Percentiles rank a stretch among this genome's conserved stretches.
Evolutionary conservation across 2,888 invertebrate species (phyloP).

Genomic region (Drosophila melanosoma): DNA sequence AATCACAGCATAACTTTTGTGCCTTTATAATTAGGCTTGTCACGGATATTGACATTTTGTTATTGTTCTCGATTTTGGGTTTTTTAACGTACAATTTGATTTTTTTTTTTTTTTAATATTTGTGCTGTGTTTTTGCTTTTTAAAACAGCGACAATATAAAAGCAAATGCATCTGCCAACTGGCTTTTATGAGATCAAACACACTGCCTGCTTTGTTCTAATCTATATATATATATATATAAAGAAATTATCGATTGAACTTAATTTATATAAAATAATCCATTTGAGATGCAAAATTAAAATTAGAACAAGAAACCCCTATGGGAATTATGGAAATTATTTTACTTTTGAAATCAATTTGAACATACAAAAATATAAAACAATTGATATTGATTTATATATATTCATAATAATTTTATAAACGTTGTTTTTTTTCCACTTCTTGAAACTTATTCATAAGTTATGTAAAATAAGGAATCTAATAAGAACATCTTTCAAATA

Average conservation of each 20-base stretch:
- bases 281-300: not conserved
- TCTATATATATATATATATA: not conserved
- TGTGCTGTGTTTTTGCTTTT: not conserved
- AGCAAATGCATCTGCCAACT: not conserved
- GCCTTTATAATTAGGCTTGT: slow-evolving; percentile 28
- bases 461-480: too few relatives aligned
- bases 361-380: too few relatives aligned
- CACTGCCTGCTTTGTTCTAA: not conserved
- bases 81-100: slow-evolving; percentile 28
- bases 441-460: too few relatives aligned
- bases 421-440: too few relatives aligned
- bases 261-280: not conserved
- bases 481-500: too few relatives aligned
- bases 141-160: not conserved
- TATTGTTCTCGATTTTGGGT: not conserved
- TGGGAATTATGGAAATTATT: not conserved
- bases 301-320: not conserved
- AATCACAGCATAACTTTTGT: slow-evolving; percentile 23
- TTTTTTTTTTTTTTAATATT: not conserved
- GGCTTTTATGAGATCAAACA: not conserved
- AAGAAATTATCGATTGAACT: not conserved
- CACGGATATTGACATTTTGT: slow-evolving; percentile 22
- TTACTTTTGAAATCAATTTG: too few relatives aligned
- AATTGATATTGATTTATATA: too few relatives aligned
- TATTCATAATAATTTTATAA: too few relatives aligned